Evolutionary conservation across 2,888 invertebrate genomes (phyloP), one percentile per base, ranked within the genome.

Genomic region (Nipponacmea schrenckii): DNA sequence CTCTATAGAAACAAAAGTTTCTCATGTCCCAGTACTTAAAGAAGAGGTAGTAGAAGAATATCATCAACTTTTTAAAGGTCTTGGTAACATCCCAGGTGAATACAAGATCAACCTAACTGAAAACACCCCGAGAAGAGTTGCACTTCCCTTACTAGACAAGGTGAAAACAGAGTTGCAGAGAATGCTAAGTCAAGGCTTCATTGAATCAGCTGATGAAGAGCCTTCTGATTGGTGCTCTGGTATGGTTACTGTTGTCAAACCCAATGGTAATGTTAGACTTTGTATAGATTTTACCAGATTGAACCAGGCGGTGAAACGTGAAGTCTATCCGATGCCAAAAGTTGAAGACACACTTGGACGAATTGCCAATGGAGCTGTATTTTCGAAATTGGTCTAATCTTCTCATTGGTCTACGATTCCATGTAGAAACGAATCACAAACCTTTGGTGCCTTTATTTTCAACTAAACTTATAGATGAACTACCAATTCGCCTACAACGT

Each of bases 261-360:
- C 48, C 15, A 48, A 48, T 48, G 17, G 48, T 3, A 7, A 48
- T 48, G 48, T 48, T 17, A 15, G 48, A 15, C 15, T 48, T 48
- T 48, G 48, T 17, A n/a, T 48, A 0, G 17, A 48, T 56, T 27
- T 56, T 7, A 73, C 63, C 2, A 39, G 64, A 15, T 44, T 72
- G 3, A 75, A 75, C 63, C 62, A 64, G 46, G 26, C n/a, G 15
- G 73, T 75, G 7, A 24, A 39, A n/a, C 45, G 73, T 15, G 73
- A 75, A 64, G 50, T 27, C 14, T 67, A 70, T 46, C 64, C 63
- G 20, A 44, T 73, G 45, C 76, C 71, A 7, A 46, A 64, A 12
- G 68, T 71, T 24, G 74, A 72, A 39, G 65, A 74, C 31, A 69
- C 56, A 20, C n/a, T 76, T 15, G 64, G 48, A 31, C 48, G 68